Evolutionary conservation across 2,888 invertebrate species (phyloP).

Genomic region (Orthosia cruda): DNA sequence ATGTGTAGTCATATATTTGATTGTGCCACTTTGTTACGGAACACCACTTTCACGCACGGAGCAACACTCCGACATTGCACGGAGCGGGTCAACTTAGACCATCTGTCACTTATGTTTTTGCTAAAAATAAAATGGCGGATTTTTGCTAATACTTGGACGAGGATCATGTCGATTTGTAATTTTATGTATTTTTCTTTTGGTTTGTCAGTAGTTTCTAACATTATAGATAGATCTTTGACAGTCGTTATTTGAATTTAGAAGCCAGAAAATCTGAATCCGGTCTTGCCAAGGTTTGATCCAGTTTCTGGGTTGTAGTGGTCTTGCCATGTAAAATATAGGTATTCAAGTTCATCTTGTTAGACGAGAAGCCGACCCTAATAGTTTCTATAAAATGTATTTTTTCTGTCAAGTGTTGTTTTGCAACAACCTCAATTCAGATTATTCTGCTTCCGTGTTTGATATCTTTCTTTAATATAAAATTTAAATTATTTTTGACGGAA

Average conservation of each 20-base stretch:
- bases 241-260: background rate
- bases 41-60: constrained; percentile 63
- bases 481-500: background rate
- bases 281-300: background rate
- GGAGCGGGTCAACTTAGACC: constrained; percentile 54
- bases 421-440: background rate
- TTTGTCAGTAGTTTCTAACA: background rate
- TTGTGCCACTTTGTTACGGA: constrained; percentile 64
- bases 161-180: background rate
- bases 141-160: constrained; percentile 18
- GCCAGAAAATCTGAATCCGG: background rate
- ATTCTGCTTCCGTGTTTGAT: background rate
- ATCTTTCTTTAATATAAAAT: constrained; percentile 5
- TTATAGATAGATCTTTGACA: background rate
- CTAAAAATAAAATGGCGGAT: constrained; percentile 51
- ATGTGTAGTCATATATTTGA: constrained; percentile 63
- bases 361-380: background rate
- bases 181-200: background rate
- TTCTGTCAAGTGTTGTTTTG: background rate
- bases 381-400: background rate
- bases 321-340: too few relatives aligned
- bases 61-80: constrained; percentile 30
- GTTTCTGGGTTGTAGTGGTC: background rate
- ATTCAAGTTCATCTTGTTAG: background rate
- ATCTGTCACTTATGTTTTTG: constrained; percentile 51